Conservation (phyloP, 1,140 invertebrate genomes). For the Bombus waltoni region DNA sequence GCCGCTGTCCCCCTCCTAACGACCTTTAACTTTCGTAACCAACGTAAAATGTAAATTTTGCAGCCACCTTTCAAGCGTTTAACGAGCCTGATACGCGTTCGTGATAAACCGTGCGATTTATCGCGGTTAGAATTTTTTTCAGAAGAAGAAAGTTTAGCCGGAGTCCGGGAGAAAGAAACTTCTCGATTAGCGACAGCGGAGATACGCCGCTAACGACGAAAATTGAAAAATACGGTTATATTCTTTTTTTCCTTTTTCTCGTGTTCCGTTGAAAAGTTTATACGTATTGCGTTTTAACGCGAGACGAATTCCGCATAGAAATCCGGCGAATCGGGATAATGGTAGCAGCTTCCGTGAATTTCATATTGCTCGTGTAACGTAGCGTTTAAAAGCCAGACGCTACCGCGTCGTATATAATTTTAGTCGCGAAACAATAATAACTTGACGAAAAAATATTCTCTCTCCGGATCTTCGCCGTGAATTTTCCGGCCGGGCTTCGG, state of each 20-base stretch:
- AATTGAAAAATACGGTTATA: slow-evolving; percentile 14
- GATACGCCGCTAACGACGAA: not conserved
- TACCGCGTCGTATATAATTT: not conserved
- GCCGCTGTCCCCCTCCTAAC: not conserved
- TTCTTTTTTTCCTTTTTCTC: no score
- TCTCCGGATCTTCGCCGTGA: slow-evolving; percentile 45
- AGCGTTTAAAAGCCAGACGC: not conserved
- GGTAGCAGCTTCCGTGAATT: not conserved
- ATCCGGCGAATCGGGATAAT: not conserved
- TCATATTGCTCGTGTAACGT: not conserved
- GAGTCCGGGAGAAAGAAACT: slow-evolving; percentile 38
- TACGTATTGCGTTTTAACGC: not conserved
- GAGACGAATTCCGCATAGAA: not conserved
- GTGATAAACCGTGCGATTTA: slow-evolving; percentile 16
- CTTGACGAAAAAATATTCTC: slow-evolving; percentile 42
- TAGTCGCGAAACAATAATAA: slow-evolving; percentile 46
- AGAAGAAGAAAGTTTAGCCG: not conserved
- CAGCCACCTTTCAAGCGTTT: not conserved
- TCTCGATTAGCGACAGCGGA: slow-evolving; percentile 52
- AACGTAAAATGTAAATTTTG: not conserved
- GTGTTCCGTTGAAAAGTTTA: not conserved
- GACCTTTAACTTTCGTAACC: not conserved
- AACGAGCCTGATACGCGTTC: not conserved
- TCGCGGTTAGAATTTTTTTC: not conserved
- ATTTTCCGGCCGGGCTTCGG: slow-evolving; percentile 39